Evolutionary conservation across 1,140 invertebrate genomes (phyloP).

Genomic region (Anastrepha ludens): DNA sequence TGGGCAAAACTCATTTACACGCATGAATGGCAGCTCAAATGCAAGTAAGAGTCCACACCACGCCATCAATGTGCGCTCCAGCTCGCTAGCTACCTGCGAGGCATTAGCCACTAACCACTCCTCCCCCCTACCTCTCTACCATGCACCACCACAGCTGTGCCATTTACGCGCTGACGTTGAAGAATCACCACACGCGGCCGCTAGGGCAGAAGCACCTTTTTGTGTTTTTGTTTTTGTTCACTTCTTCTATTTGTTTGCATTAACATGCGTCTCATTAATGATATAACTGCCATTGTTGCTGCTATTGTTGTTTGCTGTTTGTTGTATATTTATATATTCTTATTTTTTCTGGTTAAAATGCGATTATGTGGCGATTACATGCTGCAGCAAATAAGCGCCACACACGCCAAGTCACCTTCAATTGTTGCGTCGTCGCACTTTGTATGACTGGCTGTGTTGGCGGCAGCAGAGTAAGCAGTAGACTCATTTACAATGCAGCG

Average conservation of each 20-base stretch:
- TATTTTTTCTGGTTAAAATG: slow-evolving; percentile 57
- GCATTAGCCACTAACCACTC: not conserved
- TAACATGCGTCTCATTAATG: slow-evolving; percentile 43
- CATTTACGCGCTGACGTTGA: not conserved
- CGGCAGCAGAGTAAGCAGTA: not conserved
- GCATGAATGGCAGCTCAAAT: slow-evolving; percentile 6
- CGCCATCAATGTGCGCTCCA: not conserved
- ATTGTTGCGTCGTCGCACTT: not conserved
- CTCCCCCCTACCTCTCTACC: not conserved
- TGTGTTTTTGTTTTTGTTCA: not conserved
- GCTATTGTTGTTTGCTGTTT: slow-evolving; percentile 30
- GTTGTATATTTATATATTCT: slow-evolving; percentile 29
- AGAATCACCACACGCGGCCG: not conserved
- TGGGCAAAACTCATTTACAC: not conserved
- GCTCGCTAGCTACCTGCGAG: not conserved
- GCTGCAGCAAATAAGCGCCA: slow-evolving; percentile 54
- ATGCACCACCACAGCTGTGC: not conserved
- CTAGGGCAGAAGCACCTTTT: not conserved
- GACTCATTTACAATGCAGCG: not conserved
- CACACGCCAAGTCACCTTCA: not conserved
- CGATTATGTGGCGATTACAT: slow-evolving; percentile 57
- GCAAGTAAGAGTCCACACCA: not conserved
- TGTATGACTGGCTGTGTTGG: not conserved
- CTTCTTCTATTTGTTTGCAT: slow-evolving; percentile 23
- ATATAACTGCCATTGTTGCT: not conserved